These are phyloP conservation scores for Leptosomus discolor DNA, from an alignment of 2,113 vertebrate genomes.

Conservation along the genomic window DNA sequence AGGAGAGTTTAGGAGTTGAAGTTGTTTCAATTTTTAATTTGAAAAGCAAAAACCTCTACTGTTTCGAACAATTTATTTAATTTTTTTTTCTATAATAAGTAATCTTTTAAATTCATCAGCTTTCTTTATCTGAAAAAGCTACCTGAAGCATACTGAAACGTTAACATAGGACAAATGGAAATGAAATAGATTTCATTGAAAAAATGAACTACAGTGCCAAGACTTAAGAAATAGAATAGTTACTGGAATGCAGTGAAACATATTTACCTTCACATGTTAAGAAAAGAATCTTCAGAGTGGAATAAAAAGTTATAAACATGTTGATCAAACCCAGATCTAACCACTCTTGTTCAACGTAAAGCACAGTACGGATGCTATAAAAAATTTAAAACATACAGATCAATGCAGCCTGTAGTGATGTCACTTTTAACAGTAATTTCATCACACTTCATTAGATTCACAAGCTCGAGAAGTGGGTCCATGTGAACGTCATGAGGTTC, in stretches of 20 bases:
- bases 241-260: neutral
- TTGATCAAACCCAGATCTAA: constrained; percentile 12
- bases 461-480: fast-evolving
- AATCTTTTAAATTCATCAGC: neutral
- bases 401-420: neutral
- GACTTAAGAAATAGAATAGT: neutral
- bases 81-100: neutral
- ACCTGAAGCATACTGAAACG: neutral
- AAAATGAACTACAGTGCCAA: neutral
- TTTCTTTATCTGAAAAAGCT: neutral
- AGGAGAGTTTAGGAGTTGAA: constrained; percentile 47
- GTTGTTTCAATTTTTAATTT: constrained; percentile 49
- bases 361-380: neutral
- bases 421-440: neutral
- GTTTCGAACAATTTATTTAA: constrained; percentile 51
- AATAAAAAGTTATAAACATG: neutral
- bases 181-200: neutral
- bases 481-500: neutral
- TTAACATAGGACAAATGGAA: neutral
- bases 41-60: constrained; percentile 48
- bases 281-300: neutral
- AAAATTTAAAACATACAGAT: neutral
- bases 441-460: neutral
- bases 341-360: neutral
- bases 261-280: neutral